phyloP scores from a whole-genome alignment of 2,888 invertebrate species.

The Nomada fabriciana region DNA sequence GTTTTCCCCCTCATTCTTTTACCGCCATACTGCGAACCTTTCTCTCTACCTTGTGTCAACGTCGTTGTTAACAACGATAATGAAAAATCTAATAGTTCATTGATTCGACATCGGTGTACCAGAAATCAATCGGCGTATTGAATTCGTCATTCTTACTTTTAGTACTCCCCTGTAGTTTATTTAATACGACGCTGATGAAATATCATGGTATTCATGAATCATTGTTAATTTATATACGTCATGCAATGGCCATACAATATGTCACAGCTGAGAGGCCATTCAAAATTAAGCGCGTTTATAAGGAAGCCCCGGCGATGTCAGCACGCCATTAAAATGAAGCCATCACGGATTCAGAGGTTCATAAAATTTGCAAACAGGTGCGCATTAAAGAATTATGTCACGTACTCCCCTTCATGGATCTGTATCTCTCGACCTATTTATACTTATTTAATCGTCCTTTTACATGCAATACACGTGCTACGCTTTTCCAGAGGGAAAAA shows the following conservation, averaged over 20 bases:
- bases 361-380: background rate
- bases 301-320: background rate
- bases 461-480: too few relatives aligned
- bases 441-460: slow-evolving; percentile 7
- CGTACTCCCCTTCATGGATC: background rate
- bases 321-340: background rate
- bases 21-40: too few relatives aligned
- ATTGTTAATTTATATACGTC: background rate
- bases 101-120: too few relatives aligned
- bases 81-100: too few relatives aligned
- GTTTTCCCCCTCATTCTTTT: background rate
- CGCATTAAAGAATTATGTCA: background rate
- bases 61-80: too few relatives aligned
- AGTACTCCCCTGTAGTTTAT: too few relatives aligned
- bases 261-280: background rate
- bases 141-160: background rate
- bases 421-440: background rate
- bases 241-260: background rate
- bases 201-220: too few relatives aligned
- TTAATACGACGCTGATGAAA: too few relatives aligned
- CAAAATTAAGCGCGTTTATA: slow-evolving; percentile 8
- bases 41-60: too few relatives aligned
- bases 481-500: too few relatives aligned
- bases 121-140: background rate
- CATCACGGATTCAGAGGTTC: background rate